Evolutionary conservation across 2,113 vertebrate genomes (phyloP).

Genomic region (Hippocampus mohnikei): DNA sequence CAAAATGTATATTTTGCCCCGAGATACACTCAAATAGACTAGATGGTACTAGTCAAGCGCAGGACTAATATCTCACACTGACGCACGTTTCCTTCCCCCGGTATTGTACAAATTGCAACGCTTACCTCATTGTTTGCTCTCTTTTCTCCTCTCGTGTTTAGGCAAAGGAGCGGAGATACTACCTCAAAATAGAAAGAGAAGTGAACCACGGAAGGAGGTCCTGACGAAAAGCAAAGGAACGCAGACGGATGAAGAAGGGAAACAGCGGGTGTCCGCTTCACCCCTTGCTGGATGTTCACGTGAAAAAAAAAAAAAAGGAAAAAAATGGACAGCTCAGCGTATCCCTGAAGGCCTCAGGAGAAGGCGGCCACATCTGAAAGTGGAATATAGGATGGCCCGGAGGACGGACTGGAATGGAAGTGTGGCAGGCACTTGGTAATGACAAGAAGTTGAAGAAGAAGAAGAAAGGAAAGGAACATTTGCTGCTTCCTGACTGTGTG

Average conservation of each 20-base stretch:
- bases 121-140: conserved; percentile 16
- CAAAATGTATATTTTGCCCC: neutral
- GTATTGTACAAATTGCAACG: neutral
- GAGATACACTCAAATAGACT: neutral
- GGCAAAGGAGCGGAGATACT: conserved; percentile 71
- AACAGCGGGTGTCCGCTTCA: conserved; percentile 27
- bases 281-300: conserved; percentile 28
- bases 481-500: conserved; percentile 58
- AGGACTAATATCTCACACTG: neutral
- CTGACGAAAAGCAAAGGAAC: conserved; percentile 41
- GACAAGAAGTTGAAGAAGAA: conserved; percentile 1
- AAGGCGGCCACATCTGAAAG: conserved; percentile 40
- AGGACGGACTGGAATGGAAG: conserved; percentile 43
- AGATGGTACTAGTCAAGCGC: neutral
- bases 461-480: conserved; percentile 32
- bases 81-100: neutral
- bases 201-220: conserved; percentile 56
- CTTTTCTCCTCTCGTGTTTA: conserved; percentile 17
- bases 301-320: conserved; percentile 2
- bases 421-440: conserved; percentile 17
- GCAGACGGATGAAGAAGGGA: conserved; percentile 44
- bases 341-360: conserved; percentile 39
- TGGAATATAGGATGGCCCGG: conserved; percentile 45
- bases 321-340: conserved; percentile 24
- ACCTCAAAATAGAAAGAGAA: conserved; percentile 75